A percentile compares a stretch with the other conserved stretches of the same genome.
phyloP scores from a whole-genome alignment of 2,888 invertebrate genomes.

The Corbicula japonica region DNA sequence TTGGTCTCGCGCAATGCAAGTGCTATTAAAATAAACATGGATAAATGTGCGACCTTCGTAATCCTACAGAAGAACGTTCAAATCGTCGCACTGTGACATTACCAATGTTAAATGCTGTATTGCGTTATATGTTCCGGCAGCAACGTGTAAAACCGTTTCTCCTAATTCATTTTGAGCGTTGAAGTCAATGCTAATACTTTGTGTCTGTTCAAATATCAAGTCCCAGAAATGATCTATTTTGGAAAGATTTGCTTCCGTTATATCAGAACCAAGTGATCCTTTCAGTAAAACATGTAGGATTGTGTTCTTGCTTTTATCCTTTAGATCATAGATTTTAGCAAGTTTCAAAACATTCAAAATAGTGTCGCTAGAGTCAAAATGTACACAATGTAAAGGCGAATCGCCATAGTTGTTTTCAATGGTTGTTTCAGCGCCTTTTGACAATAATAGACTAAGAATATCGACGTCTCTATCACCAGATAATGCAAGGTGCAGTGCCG shows the following conservation, averaged over 20 bases:
- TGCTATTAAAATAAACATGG: neutral
- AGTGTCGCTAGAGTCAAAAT: neutral
- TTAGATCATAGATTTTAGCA: neutral
- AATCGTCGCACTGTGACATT: neutral
- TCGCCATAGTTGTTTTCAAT: conserved; percentile 2
- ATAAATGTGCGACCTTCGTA: conserved; percentile 5
- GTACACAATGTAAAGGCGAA: neutral
- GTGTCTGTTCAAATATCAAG: neutral
- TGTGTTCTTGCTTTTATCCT: neutral
- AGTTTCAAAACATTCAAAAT: conserved; percentile 3
- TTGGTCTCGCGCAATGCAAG: neutral
- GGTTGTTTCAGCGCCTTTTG: neutral
- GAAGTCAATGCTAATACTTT: neutral
- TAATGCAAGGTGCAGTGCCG: too few relatives aligned
- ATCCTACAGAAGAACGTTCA: conserved; percentile 11
- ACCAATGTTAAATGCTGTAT: neutral
- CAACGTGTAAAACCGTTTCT: conserved; percentile 14
- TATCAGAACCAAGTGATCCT: neutral
- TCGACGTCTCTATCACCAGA: too few relatives aligned
- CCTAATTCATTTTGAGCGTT: conserved; percentile 9
- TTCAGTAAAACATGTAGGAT: conserved; percentile 1
- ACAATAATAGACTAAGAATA: too few relatives aligned
- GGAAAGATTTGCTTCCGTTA: neutral
- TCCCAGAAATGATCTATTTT: neutral
- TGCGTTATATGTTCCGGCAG: neutral